Evolutionary conservation across 2,113 vertebrate genomes (phyloP), one percentile per base, ranked within the genome.

Genomic region (Puffinus mauretanicus): DNA sequence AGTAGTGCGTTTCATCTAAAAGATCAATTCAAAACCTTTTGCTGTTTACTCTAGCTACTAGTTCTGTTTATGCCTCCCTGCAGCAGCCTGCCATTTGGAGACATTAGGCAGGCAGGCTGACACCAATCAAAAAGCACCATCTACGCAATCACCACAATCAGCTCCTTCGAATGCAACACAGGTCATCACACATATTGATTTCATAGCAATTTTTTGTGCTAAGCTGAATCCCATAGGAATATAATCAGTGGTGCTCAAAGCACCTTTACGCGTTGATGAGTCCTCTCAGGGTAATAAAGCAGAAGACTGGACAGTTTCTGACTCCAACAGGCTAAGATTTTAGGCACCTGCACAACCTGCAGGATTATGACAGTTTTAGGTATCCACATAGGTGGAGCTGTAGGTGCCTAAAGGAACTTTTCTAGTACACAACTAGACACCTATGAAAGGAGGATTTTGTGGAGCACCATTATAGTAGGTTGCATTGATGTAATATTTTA

Each of bases 251-350:
- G 4, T 8, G 58, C 62, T 83, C 72, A 52, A 32, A 49, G 17
- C 32, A 18, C 14, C 27, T 46, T 20, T 11, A 16, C 3, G 1
- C 0, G 0, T 25, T 55, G 16, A 4, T 25, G 15, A 52, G 64
- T 18, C 18, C 25, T 81, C 27, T 60, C 29, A 18, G 67, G 10
- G 21, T 80, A 72, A 76, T 36, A 62, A 67, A 61, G 42, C 19
- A 51, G 47, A 44, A 58, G 16, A 87, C 49, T 7, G 30, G 21
- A 11, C 8, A 34, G n/a, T 10, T 84, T 69, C 17, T 65, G 21
- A 30, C 7, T 55, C 27, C 32, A 73, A 27, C 16, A 54, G 11
- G 11, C 17, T 32, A 16, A 72, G 57, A 34, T n/a, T 57, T 67
- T 20, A 67, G 24, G n/a, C 25, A 30, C 15, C 10, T 46, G 15